Conservation (phyloP, 64 coral and sea anemone genomes). For the Montipora cactus region DNA sequence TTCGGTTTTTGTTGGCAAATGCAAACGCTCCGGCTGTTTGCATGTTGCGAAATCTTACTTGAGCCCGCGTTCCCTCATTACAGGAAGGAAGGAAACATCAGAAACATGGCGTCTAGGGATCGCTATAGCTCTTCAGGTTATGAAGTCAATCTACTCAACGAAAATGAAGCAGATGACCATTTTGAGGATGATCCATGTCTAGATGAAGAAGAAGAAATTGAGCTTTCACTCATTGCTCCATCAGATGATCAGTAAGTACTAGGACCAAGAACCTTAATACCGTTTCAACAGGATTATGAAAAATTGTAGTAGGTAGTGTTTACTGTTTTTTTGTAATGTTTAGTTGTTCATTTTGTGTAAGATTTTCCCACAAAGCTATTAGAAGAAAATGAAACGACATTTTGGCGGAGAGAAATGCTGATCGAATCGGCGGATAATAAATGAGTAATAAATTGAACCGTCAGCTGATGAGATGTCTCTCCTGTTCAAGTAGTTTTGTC, state of each 20-base stretch:
- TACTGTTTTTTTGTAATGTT: not conserved
- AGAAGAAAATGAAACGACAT: too few relatives aligned
- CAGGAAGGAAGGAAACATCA: not conserved
- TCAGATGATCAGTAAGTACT: conserved; percentile 90
- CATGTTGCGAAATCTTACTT: conserved; percentile 58
- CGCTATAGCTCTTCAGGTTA: conserved; percentile 78
- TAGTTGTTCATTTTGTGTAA: too few relatives aligned
- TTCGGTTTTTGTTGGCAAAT: too few relatives aligned
- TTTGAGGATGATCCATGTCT: conserved; percentile 82
- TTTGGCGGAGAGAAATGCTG: too few relatives aligned
- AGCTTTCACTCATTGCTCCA: conserved; percentile 70
- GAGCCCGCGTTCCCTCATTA: conserved; percentile 75
- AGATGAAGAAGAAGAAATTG: conserved; percentile 87
- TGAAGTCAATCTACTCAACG: conserved; percentile 76
- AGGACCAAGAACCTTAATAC: not conserved
- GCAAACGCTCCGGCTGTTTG: too few relatives aligned
- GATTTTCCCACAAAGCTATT: too few relatives aligned
- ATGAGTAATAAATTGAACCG: too few relatives aligned
- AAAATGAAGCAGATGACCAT: conserved; percentile 87
- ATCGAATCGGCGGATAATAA: too few relatives aligned
- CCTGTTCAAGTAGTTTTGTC: too few relatives aligned
- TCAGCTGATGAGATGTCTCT: too few relatives aligned
- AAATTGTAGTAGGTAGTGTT: not conserved
- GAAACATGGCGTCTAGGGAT: conserved; percentile 87
- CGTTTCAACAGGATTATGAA: not conserved